Base-by-base conservation (phyloP, 2,113 vertebrate species). In the rat (Rattus norvegicus) region DNA sequence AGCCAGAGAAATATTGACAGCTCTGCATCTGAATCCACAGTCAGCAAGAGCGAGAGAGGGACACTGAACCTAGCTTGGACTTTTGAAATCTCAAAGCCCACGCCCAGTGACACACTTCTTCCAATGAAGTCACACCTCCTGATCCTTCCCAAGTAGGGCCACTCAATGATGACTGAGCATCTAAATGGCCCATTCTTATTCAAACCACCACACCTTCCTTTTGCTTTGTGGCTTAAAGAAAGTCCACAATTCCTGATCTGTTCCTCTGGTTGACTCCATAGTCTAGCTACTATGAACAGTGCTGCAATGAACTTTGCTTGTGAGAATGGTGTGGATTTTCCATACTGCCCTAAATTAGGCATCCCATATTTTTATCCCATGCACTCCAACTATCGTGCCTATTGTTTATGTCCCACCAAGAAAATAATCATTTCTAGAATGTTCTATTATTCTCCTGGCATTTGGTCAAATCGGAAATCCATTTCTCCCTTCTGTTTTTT, bases 341-440 rank as follows among this genome's bases (percentile, higher is more conserved):
- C 72, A 63, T 92, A 81, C 90, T 89, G 88, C 10, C 61, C n/a
- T 39, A 84, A 24, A 49, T 39, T 87, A 12, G 47, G 56, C 47
- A 56, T 17, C 26, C 16, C 47, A 89, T 4, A 88, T 4, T 63
- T 49, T 43, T 26, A 67, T 30, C 69, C 73, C 7, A 26, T n/a
- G 7, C 43, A 12, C 1, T 16, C 59, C 33, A 10, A 28, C 30
- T 47, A 61, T 87, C 26, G 72, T n/a, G 93, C n/a, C 20, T 47
- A 67, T 54, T 70, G 17, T 63, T 91, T 80, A 76, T 83, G 14
- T 70, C 80, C 39, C 76, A 69, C 8, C 36, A 80, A 65, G 9
- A 19, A 10, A 92, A 87, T 39, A 92, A 86, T 92, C 73, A 69
- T 12, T 89, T 75, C 22, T 47, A 96, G 39, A 94, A 36, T 28